Percentiles rank a stretch among this genome's conserved stretches.
Conservation (phyloP, 2,797 vertebrate species). For the Yasuhikotakia modesta region DNA sequence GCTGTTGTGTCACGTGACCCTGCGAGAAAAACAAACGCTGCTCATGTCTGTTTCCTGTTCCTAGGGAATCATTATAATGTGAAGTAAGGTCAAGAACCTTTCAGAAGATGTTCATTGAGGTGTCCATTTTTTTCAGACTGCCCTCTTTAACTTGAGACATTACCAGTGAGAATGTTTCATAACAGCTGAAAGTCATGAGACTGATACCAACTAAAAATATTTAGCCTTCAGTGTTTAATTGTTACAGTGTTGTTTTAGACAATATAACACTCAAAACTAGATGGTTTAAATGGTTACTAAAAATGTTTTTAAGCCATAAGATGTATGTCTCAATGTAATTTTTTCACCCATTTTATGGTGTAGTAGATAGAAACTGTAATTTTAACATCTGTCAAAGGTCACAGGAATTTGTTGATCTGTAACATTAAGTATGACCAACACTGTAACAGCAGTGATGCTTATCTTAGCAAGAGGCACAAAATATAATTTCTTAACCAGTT, state of each 20-base stretch:
- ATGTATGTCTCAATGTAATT: no score
- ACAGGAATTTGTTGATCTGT: background rate
- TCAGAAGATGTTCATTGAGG: background rate
- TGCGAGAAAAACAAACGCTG: background rate
- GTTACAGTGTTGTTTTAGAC: no score
- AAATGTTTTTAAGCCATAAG: no score
- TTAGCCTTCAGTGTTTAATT: no score
- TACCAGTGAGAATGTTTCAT: background rate
- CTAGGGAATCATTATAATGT: background rate
- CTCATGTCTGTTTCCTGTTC: slow-evolving; percentile 18
- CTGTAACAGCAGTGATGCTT: background rate
- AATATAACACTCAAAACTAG: no score
- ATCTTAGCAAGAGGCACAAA: background rate
- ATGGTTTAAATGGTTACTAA: no score
- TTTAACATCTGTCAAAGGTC: background rate
- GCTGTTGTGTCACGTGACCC: slow-evolving; percentile 27
- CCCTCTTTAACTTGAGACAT: background rate
- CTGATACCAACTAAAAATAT: no score
- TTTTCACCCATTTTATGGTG: no score
- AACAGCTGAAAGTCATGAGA: background rate
- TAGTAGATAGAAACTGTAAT: no score
- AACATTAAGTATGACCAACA: background rate
- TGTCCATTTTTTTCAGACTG: background rate
- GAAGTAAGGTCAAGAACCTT: slow-evolving; percentile 6
- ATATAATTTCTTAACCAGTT: background rate